Percentiles rank a stretch among this genome's conserved stretches.
Conservation (phyloP, 2,113 vertebrate genomes). For the Microtus pennsylvanicus region DNA sequence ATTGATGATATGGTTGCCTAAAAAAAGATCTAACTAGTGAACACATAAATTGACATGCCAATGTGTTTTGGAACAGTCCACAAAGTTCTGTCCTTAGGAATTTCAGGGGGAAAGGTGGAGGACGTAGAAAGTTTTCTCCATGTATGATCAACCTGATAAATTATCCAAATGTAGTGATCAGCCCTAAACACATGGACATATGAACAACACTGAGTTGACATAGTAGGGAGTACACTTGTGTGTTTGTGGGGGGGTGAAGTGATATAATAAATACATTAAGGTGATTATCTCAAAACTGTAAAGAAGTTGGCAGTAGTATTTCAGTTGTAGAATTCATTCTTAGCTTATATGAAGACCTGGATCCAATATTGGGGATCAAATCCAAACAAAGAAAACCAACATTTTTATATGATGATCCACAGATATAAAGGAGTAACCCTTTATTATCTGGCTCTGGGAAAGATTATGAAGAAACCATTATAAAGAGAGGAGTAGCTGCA, state of each 20-base stretch:
- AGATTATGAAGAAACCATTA: background rate
- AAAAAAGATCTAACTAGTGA: background rate
- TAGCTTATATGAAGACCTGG: background rate
- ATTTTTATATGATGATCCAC: slow-evolving; percentile 8
- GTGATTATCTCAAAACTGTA: background rate
- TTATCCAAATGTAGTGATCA: background rate
- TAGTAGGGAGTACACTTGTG: background rate
- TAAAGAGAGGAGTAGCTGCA: background rate
- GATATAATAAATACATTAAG: background rate
- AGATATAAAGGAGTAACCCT: background rate
- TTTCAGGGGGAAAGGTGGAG: background rate
- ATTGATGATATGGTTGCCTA: background rate
- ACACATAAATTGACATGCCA: background rate
- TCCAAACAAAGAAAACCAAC: background rate
- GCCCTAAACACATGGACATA: background rate
- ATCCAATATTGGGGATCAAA: background rate
- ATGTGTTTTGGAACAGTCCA: background rate
- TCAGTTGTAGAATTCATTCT: background rate
- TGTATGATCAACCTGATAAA: background rate
- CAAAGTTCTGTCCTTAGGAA: background rate
- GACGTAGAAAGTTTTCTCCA: background rate
- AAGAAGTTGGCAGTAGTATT: background rate
- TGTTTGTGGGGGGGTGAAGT: background rate
- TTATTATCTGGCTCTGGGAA: background rate
- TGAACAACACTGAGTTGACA: background rate